Percentiles rank a stretch among this genome's conserved stretches.
phyloP scores from a whole-genome alignment of 1,140 invertebrate genomes.

The Pachyrhynchus sulphureomaculatus region DNA sequence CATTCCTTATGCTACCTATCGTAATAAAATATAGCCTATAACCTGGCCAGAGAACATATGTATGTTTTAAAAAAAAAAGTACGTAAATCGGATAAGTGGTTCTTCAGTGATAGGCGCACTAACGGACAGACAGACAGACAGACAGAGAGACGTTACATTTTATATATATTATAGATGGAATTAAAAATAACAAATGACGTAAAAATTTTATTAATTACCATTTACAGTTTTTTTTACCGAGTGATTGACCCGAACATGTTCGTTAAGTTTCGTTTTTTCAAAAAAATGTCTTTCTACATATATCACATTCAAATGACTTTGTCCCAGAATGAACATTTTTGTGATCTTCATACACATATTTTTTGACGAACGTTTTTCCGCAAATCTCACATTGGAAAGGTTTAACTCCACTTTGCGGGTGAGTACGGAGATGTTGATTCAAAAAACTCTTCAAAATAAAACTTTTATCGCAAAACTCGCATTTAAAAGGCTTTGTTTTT shows the following conservation, averaged over 20 bases:
- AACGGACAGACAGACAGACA: too few relatives aligned
- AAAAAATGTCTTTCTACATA: slow-evolving; percentile 59
- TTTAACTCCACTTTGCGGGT: slow-evolving; percentile 14
- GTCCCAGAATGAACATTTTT: slow-evolving; percentile 54
- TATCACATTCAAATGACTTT: slow-evolving; percentile 54
- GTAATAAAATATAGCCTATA: too few relatives aligned
- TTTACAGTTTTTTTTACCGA: slow-evolving; percentile 66
- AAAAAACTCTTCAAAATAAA: slow-evolving; percentile 63
- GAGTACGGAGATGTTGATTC: slow-evolving; percentile 62
- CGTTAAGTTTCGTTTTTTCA: slow-evolving; percentile 60
- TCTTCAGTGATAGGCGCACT: too few relatives aligned
- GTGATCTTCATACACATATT: slow-evolving; percentile 60
- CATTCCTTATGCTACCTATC: too few relatives aligned
- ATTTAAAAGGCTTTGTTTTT: slow-evolving; percentile 65
- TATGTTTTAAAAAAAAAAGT: too few relatives aligned
- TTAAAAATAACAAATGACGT: not conserved
- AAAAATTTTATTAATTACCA: not conserved
- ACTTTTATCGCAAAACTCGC: slow-evolving; percentile 60
- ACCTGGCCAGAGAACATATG: too few relatives aligned
- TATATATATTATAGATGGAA: too few relatives aligned
- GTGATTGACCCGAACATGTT: slow-evolving; percentile 58
- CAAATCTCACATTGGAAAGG: slow-evolving; percentile 55
- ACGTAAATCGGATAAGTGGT: too few relatives aligned
- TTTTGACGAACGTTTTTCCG: slow-evolving; percentile 60
- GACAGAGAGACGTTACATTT: too few relatives aligned